Percentiles rank a stretch among this genome's conserved stretches.
These are phyloP conservation scores for Thaleichthys pacificus DNA, from an alignment of 2,797 vertebrate species.

Conservation along the genomic window DNA sequence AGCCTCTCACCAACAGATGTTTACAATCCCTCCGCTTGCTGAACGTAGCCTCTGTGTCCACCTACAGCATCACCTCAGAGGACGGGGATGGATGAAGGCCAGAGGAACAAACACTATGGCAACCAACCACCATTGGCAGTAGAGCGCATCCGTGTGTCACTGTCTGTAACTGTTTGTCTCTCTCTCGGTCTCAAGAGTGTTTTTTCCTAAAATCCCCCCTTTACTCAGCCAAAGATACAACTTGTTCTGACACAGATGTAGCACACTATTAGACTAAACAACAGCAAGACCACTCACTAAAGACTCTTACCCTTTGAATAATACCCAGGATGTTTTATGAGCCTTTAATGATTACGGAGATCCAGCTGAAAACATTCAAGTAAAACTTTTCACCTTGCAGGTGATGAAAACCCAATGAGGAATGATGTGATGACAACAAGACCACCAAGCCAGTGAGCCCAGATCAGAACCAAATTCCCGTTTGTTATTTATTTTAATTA, in stretches of 20 bases:
- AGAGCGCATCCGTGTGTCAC: neutral
- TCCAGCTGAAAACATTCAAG: neutral
- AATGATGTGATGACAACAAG: neutral
- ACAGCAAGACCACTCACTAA: neutral
- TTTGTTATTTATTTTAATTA: no score
- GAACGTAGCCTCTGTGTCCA: neutral
- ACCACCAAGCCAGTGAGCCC: neutral
- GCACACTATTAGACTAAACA: neutral
- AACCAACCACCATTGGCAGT: neutral
- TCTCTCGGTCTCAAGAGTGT: neutral
- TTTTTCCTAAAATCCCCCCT: neutral
- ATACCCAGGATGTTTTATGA: neutral
- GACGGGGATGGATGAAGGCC: neutral
- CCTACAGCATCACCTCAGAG: neutral
- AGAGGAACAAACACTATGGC: neutral
- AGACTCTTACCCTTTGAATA: neutral
- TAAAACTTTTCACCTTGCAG: no score
- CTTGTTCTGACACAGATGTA: neutral
- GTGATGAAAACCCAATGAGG: neutral
- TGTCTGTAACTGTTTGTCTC: neutral
- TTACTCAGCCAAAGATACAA: neutral
- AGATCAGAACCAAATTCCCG: neutral
- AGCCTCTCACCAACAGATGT: neutral
- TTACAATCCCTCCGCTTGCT: neutral
- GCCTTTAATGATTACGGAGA: neutral